These are phyloP conservation scores for Heliconius congener DNA, from an alignment of 1,140 invertebrate species.

Conservation along the genomic window DNA sequence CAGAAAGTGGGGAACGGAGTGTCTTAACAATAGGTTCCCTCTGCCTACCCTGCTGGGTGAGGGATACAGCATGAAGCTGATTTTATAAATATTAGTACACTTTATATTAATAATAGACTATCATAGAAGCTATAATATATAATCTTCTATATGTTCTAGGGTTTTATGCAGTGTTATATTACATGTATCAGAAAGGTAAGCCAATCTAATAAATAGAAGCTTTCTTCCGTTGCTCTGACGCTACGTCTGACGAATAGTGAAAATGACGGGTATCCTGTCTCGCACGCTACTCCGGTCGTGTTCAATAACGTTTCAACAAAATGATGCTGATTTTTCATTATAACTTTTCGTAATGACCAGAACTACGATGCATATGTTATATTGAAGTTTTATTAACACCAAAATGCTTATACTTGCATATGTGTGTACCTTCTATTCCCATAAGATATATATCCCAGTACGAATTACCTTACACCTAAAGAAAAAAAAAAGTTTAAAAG, in stretches of 20 bases:
- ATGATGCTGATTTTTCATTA: constrained; percentile 32
- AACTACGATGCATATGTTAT: not conserved
- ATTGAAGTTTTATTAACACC: no score
- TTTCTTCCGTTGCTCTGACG: constrained; percentile 7
- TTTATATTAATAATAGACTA: not conserved
- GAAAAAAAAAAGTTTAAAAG: constrained; percentile 43
- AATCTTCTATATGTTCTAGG: not conserved
- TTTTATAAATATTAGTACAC: not conserved
- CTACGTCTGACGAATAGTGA: constrained; percentile 30
- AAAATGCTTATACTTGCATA: no score
- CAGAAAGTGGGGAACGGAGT: no score
- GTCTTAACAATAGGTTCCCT: no score
- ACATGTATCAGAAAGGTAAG: constrained; percentile 4
- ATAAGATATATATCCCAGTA: no score
- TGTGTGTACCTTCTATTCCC: no score
- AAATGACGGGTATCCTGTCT: constrained; percentile 33
- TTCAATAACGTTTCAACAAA: constrained; percentile 28
- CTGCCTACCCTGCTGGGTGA: no score
- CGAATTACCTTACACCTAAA: no score
- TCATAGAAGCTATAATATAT: no score
- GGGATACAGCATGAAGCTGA: no score
- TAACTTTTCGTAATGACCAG: not conserved
- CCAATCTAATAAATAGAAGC: constrained; percentile 30
- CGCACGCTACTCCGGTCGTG: constrained; percentile 28
- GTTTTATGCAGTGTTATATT: constrained; percentile 10